phyloP scores from a whole-genome alignment of 2,888 invertebrate species.

The Cyclophora albipunctata region DNA sequence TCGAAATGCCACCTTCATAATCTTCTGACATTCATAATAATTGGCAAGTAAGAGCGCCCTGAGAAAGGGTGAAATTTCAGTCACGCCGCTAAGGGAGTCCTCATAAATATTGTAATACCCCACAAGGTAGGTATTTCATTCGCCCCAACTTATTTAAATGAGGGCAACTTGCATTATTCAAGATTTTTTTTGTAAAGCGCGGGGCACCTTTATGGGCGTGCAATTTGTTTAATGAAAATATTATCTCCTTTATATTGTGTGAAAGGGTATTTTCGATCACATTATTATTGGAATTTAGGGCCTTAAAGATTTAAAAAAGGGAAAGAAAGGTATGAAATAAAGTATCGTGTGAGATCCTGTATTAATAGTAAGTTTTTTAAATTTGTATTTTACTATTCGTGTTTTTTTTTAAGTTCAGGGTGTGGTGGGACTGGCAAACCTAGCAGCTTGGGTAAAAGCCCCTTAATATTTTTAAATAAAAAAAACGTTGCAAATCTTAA shows the following conservation, averaged over 20 bases:
- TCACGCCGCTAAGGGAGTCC: constrained; percentile 33
- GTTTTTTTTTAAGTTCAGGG: no score
- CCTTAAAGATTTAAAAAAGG: no score
- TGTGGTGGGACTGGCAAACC: no score
- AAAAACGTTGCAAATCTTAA: no score
- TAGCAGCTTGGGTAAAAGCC: no score
- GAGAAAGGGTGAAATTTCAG: constrained; percentile 51
- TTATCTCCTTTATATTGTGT: background rate
- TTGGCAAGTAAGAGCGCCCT: constrained; percentile 30
- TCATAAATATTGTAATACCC: constrained; percentile 58
- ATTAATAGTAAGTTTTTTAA: no score
- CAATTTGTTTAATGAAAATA: constrained; percentile 4
- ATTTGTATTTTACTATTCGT: no score
- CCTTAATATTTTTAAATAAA: no score
- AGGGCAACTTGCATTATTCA: constrained; percentile 30
- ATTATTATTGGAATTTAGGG: no score
- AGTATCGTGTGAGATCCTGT: no score
- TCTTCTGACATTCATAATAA: constrained; percentile 31
- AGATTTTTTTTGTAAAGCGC: constrained; percentile 23
- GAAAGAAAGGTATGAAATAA: no score
- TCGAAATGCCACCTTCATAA: constrained; percentile 1
- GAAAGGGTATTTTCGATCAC: no score
- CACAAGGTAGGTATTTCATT: constrained; percentile 18
- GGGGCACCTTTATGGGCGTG: background rate
- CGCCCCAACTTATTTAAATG: constrained; percentile 51